Evolutionary conservation across 2,797 vertebrate genomes (phyloP), one percentile per base, ranked within the genome.

Genomic region (Columba guinea): DNA sequence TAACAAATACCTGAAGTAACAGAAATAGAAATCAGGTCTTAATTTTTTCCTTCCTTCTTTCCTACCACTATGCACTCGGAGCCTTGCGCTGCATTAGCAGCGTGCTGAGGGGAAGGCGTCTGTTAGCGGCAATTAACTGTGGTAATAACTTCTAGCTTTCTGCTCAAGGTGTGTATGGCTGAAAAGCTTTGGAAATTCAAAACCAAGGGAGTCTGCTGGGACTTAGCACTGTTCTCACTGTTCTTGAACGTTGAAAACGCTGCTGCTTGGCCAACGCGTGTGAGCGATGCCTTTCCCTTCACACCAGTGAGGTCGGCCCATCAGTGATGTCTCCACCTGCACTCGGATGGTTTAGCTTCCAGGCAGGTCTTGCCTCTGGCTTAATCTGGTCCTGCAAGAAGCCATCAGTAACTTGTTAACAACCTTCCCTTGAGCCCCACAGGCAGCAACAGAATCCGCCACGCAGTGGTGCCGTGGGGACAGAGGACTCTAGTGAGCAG

Each of bases 401-500:
- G 13, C 32, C 13, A 9, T n/a, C 26, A 17, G 14, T 21, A 34
- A 58, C 4, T 18, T 58, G 7, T 14, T 35, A 5, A 12, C n/a
- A 71, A 5, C 26, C 11, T 32, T 39, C 48, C 34, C 52, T 27
- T 23, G 20, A 44, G 8, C 2, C 16, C 27, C 4, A 1, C 26
- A 13, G 48, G 44, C 55, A 49, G 62, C 70, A 76, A 67, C 46
- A 5, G 24, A 39, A 73, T 19, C 39, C 13, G 18, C 5, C n/a
- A 30, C 4, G 5, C 6, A 2, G 24, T 39, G 70, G 34, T 0
- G 0, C 0, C 0, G 0, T 41, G 58, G 22, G 53, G 46, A 32
- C 12, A 8, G 71, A 39, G 68, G 52, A 28, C 1, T 3, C 12
- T 13, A 10, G 21, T 11, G 87, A 74, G 53, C 62, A 71, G 62